phyloP scores from a whole-genome alignment of 2,113 vertebrate genomes.

The Chloropsis cyanopogon region DNA sequence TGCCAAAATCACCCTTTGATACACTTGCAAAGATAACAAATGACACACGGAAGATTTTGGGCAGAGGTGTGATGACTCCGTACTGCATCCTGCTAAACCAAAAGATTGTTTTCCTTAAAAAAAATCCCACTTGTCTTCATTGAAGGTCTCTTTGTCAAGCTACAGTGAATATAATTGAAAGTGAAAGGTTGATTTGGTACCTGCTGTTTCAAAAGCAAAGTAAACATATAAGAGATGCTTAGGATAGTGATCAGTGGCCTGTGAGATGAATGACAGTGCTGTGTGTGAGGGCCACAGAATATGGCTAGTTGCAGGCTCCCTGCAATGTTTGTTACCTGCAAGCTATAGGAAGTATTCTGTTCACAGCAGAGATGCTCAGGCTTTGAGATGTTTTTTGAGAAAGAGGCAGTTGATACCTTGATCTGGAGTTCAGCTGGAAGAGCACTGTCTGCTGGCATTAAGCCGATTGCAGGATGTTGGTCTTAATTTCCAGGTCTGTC shows the following conservation, averaged over 20 bases:
- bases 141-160: background rate
- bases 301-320: rapidly evolving
- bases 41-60: background rate
- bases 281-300: background rate
- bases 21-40: background rate
- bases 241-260: background rate
- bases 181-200: background rate
- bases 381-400: background rate
- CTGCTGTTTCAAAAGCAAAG: background rate
- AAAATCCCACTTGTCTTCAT: background rate
- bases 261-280: background rate
- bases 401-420: background rate
- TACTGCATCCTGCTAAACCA: background rate
- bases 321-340: background rate
- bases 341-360: background rate
- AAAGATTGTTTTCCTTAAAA: background rate
- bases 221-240: background rate
- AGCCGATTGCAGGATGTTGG: background rate
- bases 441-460: background rate
- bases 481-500: background rate
- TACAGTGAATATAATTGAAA: background rate
- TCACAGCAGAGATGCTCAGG: background rate
- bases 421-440: background rate
- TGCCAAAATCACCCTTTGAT: constrained; percentile 19
- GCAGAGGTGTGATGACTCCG: background rate